These are phyloP conservation scores for Vidua chalybeata DNA, from an alignment of 2,113 vertebrate genomes.

Conservation along the genomic window DNA sequence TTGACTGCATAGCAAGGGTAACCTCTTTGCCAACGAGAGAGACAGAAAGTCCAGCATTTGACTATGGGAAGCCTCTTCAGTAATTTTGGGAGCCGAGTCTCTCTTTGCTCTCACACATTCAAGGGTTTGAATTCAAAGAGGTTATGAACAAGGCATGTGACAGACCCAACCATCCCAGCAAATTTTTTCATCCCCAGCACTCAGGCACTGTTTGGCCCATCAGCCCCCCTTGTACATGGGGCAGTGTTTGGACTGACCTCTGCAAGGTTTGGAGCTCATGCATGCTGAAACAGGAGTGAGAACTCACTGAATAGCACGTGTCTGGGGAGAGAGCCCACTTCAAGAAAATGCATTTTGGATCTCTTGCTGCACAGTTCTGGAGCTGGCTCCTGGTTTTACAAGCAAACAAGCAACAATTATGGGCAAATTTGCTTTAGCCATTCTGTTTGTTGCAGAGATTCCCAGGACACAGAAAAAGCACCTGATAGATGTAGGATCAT, in stretches of 20 bases:
- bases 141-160: not conserved
- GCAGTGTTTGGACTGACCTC: not conserved
- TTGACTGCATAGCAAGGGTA: not conserved
- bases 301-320: fast-evolving
- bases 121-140: not conserved
- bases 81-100: not conserved
- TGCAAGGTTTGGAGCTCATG: not conserved
- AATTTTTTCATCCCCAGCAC: not conserved
- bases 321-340: fast-evolving
- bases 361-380: not conserved
- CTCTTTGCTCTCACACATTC: not conserved
- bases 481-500: not conserved
- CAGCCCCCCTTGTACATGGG: fast-evolving
- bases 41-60: not conserved
- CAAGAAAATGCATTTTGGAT: not conserved
- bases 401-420: not conserved
- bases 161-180: fast-evolving
- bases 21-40: not conserved
- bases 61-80: not conserved
- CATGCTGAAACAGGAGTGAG: not conserved
- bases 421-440: not conserved
- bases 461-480: not conserved
- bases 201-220: not conserved
- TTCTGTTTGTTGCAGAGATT: not conserved
- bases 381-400: not conserved